phyloP scores from a whole-genome alignment of 2,113 vertebrate species.

The Eudyptes chrysolophus region DNA sequence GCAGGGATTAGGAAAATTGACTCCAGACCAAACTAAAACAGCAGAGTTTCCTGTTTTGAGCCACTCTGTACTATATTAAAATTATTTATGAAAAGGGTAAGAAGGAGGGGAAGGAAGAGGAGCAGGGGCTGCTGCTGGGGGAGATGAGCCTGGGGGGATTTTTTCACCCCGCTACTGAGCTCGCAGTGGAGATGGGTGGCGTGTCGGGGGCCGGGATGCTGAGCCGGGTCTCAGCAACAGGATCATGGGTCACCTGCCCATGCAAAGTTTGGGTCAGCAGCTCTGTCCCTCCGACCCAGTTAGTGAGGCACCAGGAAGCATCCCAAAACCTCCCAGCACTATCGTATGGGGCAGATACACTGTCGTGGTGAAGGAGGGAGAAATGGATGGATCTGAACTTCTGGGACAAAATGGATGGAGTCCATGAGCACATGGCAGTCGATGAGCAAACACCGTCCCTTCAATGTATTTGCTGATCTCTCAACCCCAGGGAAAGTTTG shows the following conservation, averaged over 20 bases:
- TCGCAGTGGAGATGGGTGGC: accelerated
- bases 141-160: background rate
- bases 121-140: constrained; percentile 5
- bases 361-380: accelerated
- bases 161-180: background rate
- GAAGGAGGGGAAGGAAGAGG: background rate
- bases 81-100: constrained; percentile 61
- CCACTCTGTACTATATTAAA: constrained; percentile 59
- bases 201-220: accelerated
- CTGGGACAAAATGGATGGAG: background rate
- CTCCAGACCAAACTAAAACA: constrained; percentile 62
- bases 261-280: background rate
- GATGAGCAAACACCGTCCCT: background rate
- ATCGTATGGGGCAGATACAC: background rate
- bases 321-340: background rate
- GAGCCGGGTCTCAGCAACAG: background rate
- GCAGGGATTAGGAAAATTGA: constrained; percentile 63
- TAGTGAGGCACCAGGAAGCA: background rate
- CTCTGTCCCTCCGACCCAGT: background rate
- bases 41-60: constrained; percentile 67
- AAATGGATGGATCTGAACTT: background rate
- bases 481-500: background rate
- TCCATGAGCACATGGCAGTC: accelerated
- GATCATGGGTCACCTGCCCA: background rate
- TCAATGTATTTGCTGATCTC: background rate